These are phyloP conservation scores for Coenobita brevimanus DNA, from an alignment of 1,140 invertebrate species.

Conservation along the genomic window DNA sequence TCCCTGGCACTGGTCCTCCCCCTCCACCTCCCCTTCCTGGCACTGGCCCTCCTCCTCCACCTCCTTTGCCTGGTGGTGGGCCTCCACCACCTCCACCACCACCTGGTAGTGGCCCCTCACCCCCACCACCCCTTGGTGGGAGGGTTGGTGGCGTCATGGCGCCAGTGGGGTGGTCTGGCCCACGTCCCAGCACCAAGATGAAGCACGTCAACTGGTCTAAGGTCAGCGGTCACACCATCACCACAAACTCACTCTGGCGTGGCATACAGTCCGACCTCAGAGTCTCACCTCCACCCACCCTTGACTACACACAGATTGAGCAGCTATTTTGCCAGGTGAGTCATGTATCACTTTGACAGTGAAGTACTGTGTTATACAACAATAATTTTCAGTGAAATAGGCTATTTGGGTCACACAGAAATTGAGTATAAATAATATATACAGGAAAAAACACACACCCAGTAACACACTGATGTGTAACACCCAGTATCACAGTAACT, in stretches of 20 bases:
- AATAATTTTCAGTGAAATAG: no score
- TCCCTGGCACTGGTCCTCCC: background rate
- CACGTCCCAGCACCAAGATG: conserved; percentile 91
- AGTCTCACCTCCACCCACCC: background rate
- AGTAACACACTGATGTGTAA: no score
- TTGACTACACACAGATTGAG: conserved; percentile 83
- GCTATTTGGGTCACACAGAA: no score
- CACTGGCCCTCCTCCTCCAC: conserved; percentile 26
- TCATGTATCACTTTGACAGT: conserved; percentile 55
- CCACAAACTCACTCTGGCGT: conserved; percentile 50
- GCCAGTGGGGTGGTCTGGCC: conserved; percentile 75
- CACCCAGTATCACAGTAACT: no score
- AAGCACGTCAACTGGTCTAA: conserved; percentile 96
- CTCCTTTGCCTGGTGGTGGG: conserved; percentile 30
- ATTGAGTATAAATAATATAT: no score
- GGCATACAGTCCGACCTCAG: conserved; percentile 37
- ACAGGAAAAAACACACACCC: no score
- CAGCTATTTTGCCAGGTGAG: conserved; percentile 83
- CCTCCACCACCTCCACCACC: conserved; percentile 29
- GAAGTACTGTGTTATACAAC: no score
- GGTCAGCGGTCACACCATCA: conserved; percentile 75
- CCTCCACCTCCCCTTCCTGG: conserved; percentile 10
- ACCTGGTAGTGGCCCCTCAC: background rate
- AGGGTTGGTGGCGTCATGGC: background rate
- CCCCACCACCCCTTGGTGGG: conserved; percentile 5